These are phyloP conservation scores for Lucinisca nassula DNA, from an alignment of 2,888 invertebrate species.

Conservation along the genomic window DNA sequence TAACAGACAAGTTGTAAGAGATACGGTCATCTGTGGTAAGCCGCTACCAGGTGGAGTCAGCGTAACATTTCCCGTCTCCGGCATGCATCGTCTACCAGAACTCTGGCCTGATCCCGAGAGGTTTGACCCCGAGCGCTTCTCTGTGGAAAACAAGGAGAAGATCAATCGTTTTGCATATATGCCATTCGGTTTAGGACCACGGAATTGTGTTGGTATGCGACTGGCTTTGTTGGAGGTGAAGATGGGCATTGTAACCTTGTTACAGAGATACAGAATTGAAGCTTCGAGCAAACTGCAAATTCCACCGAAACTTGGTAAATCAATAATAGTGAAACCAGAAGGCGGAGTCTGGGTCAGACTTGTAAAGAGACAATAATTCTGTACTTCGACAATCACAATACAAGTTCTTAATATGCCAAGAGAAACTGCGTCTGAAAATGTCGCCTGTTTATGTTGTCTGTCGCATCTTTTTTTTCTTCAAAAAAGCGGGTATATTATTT, in stretches of 20 bases:
- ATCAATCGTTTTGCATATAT: slow-evolving; percentile 72
- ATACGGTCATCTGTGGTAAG: slow-evolving; percentile 54
- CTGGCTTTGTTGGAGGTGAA: slow-evolving; percentile 78
- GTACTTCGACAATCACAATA: no score
- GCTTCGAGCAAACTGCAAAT: slow-evolving; percentile 35
- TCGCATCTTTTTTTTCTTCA: no score
- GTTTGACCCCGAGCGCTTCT: slow-evolving; percentile 69
- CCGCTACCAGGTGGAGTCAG: slow-evolving; percentile 54
- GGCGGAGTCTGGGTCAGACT: slow-evolving; percentile 43
- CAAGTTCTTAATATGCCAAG: no score
- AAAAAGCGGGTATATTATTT: no score
- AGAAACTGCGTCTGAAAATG: no score
- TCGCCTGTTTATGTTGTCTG: no score
- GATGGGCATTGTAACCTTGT: slow-evolving; percentile 70
- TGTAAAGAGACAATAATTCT: not conserved
- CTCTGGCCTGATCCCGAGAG: slow-evolving; percentile 60
- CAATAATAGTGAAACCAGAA: slow-evolving; percentile 53
- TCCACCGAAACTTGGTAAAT: slow-evolving; percentile 52
- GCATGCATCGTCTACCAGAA: slow-evolving; percentile 60
- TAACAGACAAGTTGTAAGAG: slow-evolving; percentile 44
- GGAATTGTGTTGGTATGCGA: slow-evolving; percentile 79
- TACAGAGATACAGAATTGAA: slow-evolving; percentile 72
- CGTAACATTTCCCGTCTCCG: slow-evolving; percentile 58
- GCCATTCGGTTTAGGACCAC: slow-evolving; percentile 80
- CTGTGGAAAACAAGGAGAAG: slow-evolving; percentile 51